Evolutionary conservation across 2,888 invertebrate genomes (phyloP), one percentile per base, ranked within the genome.

Genomic region (Agriopis marginaria): DNA sequence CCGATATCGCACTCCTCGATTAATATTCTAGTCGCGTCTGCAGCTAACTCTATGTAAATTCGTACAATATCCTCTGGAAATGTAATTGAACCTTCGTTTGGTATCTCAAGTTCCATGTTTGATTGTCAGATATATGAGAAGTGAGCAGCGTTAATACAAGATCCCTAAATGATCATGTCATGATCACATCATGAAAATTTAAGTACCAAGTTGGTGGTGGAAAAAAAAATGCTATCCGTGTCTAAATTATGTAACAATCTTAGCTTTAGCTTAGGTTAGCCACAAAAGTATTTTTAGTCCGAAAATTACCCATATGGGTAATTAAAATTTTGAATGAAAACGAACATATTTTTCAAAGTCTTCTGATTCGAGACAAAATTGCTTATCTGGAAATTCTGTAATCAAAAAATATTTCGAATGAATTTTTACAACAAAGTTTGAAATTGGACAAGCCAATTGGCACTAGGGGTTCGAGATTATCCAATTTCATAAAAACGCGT

Each of bases 391-490:
- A 23, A 23, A 23, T 23, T 23, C 17, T 23, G 17, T n/a, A 23
- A 23, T 23, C 69, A 64, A 67, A 68, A 72, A 73, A 72, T 44
- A 62, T 44, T 53, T 23, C 7, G 0, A 72, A 70, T 71, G 65
- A 75, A 65, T 49, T 73, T 75, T 75, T 75, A 68, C 63, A 74
- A 63, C 73, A 70, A 75, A 72, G 58, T 73, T 78, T 75, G 63
- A 77, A 76, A 79, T 79, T 77, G 71, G 73, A 78, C 66, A 55
- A 58, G 68, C 68, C 73, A 76, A 79, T 79, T 78, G 76, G 72
- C 74, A 70, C 68, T 69, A 69, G 70, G 72, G 71, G 63, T 79
- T 79, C 53, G 51, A 77, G 84, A 84, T 85, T 80, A 82, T 78
- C 78, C 80, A 81, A 79, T 81, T 81, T 75, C 71, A 68, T 70